phyloP scores from a whole-genome alignment of 2,888 invertebrate species.

The Schrankia costaestrigalis region DNA sequence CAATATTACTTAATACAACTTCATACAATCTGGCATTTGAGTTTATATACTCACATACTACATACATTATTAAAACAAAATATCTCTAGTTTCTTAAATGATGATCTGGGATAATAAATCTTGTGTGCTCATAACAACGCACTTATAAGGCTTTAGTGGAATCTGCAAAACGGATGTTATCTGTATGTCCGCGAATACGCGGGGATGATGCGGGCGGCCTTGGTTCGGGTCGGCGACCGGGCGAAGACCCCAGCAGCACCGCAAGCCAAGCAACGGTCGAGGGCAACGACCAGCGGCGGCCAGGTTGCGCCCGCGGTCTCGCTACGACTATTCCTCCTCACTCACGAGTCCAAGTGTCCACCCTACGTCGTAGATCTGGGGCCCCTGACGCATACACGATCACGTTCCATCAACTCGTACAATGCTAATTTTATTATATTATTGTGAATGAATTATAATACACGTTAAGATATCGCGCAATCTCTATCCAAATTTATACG shows the following conservation, averaged over 20 bases:
- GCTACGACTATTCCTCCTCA: constrained; percentile 57
- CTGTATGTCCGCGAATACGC: constrained; percentile 57
- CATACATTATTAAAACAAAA: constrained; percentile 24
- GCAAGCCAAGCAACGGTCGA: constrained; percentile 77
- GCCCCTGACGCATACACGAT: constrained; percentile 29
- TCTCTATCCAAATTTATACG: neutral
- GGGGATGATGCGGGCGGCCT: constrained; percentile 79
- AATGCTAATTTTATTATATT: constrained; percentile 29
- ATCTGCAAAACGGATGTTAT: constrained; percentile 65
- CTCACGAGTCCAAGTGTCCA: constrained; percentile 35
- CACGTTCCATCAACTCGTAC: constrained; percentile 19
- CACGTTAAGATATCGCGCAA: neutral
- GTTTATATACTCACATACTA: too few relatives aligned
- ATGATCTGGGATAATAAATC: constrained; percentile 21
- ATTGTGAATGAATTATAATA: constrained; percentile 21
- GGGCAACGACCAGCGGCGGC: constrained; percentile 73
- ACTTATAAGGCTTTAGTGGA: constrained; percentile 38
- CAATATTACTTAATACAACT: too few relatives aligned
- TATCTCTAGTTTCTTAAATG: constrained; percentile 11
- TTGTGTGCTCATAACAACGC: constrained; percentile 22
- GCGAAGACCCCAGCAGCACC: constrained; percentile 77
- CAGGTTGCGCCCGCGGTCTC: constrained; percentile 56
- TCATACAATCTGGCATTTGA: too few relatives aligned
- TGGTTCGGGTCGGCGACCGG: constrained; percentile 78
- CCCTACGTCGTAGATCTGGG: constrained; percentile 28